Conservation (phyloP, 2,113 vertebrate genomes). For the Ctenomys sociabilis region DNA sequence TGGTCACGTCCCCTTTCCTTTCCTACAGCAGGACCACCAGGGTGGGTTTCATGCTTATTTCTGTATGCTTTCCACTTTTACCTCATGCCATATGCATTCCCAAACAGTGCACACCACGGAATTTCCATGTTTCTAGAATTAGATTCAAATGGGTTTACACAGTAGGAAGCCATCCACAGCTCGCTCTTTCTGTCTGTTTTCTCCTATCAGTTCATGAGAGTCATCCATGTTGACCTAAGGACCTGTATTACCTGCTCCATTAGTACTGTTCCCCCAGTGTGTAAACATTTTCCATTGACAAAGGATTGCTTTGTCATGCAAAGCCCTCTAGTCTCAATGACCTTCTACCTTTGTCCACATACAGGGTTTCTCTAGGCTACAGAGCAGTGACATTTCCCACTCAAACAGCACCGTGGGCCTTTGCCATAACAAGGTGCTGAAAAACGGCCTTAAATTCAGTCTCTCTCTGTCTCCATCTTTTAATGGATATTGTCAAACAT, state of each 20-base stretch:
- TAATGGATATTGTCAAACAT: neutral
- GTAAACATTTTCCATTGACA: conserved; percentile 30
- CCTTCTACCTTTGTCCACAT: neutral
- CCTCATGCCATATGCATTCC: neutral
- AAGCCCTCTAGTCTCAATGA: neutral
- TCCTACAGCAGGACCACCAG: neutral
- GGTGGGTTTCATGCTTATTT: neutral
- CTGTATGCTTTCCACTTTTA: neutral
- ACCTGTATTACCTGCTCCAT: conserved; percentile 14
- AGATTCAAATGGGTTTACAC: neutral
- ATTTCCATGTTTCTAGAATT: conserved; percentile 24
- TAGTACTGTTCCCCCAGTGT: neutral
- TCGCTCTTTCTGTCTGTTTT: neutral
- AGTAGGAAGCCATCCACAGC: neutral
- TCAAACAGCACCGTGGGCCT: neutral
- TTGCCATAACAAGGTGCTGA: conserved; percentile 16
- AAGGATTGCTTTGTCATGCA: conserved; percentile 6
- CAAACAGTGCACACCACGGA: neutral
- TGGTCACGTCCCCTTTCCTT: neutral
- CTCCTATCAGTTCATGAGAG: neutral
- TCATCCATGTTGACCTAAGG: neutral
- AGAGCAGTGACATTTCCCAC: neutral
- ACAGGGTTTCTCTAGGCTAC: neutral
- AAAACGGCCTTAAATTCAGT: neutral
- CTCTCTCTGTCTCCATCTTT: conserved; percentile 7